These are phyloP conservation scores for Holothuria scabra DNA, from an alignment of 53 echinoderm and acorn worm genomes.

Conservation along the genomic window DNA sequence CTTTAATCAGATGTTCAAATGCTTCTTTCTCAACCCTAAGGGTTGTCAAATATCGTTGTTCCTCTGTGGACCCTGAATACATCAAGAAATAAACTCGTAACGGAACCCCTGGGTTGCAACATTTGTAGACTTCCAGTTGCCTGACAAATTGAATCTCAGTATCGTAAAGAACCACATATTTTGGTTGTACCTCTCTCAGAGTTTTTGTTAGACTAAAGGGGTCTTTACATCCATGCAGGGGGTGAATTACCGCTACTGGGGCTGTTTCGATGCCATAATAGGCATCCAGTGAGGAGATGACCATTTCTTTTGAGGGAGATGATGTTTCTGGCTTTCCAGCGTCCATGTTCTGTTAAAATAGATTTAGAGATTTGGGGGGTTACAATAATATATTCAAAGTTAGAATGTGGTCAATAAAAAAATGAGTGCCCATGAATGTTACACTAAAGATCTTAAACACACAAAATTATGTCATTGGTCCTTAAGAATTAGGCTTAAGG, in stretches of 20 bases:
- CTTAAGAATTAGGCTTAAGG: no score
- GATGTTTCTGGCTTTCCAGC: no score
- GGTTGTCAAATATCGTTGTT: slow-evolving; percentile 91
- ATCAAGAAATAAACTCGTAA: slow-evolving; percentile 93
- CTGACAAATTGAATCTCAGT: slow-evolving; percentile 98
- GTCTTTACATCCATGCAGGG: slow-evolving; percentile 95
- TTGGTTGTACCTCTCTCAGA: slow-evolving; percentile 77
- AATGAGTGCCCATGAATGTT: no score
- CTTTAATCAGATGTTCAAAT: slow-evolving; percentile 92
- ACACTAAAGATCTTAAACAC: no score
- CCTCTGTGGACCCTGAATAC: slow-evolving; percentile 91
- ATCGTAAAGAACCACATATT: slow-evolving; percentile 96
- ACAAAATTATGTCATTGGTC: no score
- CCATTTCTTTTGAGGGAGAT: not conserved
- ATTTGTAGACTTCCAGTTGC: slow-evolving; percentile 92
- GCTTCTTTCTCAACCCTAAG: slow-evolving; percentile 83
- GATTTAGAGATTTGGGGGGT: no score
- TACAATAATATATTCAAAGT: no score
- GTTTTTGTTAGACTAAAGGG: slow-evolving; percentile 88
- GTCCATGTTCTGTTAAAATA: no score
- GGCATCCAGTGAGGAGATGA: slow-evolving; percentile 75
- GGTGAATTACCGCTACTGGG: slow-evolving; percentile 86
- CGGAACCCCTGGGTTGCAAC: slow-evolving; percentile 70
- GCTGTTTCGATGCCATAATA: slow-evolving; percentile 79
- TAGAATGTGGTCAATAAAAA: no score